Evolutionary conservation across 2,888 invertebrate species (phyloP).

Genomic region (Thymelicus lineola): DNA sequence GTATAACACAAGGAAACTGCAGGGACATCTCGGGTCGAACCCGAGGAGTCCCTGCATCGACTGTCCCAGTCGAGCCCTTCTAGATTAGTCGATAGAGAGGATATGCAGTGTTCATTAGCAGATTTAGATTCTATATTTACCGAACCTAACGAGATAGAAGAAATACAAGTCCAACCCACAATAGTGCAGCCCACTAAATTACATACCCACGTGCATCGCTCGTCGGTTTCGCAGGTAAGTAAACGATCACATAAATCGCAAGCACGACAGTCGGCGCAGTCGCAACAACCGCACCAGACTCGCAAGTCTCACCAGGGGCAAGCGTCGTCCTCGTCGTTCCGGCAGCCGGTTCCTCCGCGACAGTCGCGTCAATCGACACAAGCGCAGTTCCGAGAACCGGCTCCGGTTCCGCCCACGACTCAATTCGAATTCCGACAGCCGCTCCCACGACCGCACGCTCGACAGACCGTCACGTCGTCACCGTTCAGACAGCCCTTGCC

Average conservation of each 20-base stretch:
- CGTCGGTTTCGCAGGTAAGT: background rate
- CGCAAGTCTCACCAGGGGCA: background rate
- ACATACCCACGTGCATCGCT: background rate
- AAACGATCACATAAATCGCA: background rate
- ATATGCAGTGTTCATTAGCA: constrained; percentile 61
- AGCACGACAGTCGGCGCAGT: background rate
- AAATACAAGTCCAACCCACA: constrained; percentile 13
- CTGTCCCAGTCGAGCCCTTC: constrained; percentile 92
- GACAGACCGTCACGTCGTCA: constrained; percentile 10
- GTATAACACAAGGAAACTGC: constrained; percentile 71
- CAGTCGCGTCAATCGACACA: constrained; percentile 10
- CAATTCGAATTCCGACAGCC: constrained; percentile 10
- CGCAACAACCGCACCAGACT: background rate
- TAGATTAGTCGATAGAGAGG: constrained; percentile 59
- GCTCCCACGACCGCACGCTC: background rate
- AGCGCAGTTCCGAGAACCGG: background rate
- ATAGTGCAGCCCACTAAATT: background rate
- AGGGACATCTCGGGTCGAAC: constrained; percentile 49
- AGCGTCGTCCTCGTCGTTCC: constrained; percentile 1
- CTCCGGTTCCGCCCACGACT: background rate
- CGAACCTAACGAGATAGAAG: constrained; percentile 49
- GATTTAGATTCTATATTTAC: constrained; percentile 66
- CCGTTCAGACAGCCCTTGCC: constrained; percentile 22
- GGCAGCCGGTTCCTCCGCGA: constrained; percentile 37
- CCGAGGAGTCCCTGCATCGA: constrained; percentile 86